Conservation (phyloP, 2,113 vertebrate species). For the Urocynchramus pylzowi region DNA sequence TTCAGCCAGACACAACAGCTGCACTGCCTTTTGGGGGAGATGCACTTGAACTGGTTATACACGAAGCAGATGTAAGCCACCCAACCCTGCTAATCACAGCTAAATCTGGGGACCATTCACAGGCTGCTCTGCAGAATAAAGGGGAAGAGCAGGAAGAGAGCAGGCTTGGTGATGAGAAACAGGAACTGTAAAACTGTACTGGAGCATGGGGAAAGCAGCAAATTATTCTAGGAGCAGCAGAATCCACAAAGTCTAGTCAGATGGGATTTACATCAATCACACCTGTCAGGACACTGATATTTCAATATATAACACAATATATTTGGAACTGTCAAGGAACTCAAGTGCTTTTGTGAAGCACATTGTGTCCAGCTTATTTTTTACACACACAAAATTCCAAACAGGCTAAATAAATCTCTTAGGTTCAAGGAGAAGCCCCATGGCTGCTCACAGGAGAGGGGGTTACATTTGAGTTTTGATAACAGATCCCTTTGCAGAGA, state of each 20-base stretch:
- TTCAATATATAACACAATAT: neutral
- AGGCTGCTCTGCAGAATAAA: neutral
- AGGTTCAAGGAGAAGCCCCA: neutral
- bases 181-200: neutral
- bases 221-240: neutral
- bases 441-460: neutral
- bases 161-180: neutral
- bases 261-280: conserved; percentile 7
- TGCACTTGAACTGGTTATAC: neutral
- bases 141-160: neutral
- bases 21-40: neutral
- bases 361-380: neutral
- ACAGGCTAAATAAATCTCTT: neutral
- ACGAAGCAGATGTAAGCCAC: neutral
- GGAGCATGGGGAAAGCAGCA: neutral
- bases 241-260: conserved; percentile 4
- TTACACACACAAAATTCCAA: neutral
- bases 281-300: neutral
- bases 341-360: neutral
- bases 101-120: neutral
- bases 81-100: neutral
- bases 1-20: conserved; percentile 9
- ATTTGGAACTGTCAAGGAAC: neutral
- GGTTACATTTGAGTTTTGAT: neutral
- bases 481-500: neutral